Evolutionary conservation across 2,113 vertebrate species (phyloP).

Genomic region (Tylochromis polylepis): DNA sequence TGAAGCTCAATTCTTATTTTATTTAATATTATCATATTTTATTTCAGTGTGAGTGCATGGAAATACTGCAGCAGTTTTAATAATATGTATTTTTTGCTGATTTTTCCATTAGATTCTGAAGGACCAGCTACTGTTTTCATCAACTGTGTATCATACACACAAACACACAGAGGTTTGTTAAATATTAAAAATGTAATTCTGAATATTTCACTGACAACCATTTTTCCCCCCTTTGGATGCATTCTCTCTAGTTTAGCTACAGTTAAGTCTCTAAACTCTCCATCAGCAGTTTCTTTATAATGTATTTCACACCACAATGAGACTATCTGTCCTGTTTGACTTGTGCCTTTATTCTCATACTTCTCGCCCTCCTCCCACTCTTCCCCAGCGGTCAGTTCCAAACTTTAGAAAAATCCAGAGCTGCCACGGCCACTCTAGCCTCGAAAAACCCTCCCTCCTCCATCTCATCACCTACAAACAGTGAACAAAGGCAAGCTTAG

Average conservation of each 20-base stretch:
- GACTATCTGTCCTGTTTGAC: neutral
- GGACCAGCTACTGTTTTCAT: neutral
- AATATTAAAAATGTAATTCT: neutral
- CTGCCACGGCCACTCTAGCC: neutral
- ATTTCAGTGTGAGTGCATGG: too few species aligned
- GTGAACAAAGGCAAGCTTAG: neutral
- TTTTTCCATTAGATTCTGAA: neutral
- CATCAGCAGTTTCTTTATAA: neutral
- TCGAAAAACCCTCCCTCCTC: neutral
- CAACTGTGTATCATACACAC: neutral
- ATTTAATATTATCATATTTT: too few species aligned
- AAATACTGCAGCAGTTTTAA: neutral
- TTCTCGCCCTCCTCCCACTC: neutral
- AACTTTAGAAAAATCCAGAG: neutral
- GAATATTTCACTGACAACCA: neutral
- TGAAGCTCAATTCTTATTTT: too few species aligned
- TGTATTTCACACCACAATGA: neutral
- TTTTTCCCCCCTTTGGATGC: accelerated
- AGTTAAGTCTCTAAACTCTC: neutral
- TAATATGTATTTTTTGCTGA: neutral
- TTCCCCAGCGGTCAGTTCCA: neutral
- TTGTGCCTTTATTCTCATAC: neutral
- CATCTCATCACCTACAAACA: neutral
- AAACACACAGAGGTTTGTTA: neutral
- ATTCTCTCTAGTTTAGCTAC: neutral